Base-by-base conservation (phyloP, 2,888 invertebrate species). In the Eremobia ochroleuca region DNA sequence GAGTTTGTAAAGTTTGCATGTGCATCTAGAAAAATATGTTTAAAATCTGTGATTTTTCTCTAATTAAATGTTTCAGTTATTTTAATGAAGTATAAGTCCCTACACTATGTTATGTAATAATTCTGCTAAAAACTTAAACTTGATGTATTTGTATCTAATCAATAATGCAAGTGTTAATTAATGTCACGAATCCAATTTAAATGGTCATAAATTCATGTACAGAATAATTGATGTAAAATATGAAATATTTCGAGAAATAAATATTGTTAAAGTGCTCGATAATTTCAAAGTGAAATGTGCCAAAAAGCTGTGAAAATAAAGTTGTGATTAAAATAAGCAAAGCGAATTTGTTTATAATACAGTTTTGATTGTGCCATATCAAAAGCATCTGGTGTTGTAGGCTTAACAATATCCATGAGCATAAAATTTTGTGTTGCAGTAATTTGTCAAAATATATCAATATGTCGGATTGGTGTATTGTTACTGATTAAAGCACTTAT, bases 1-100 rank as follows among this genome's bases (percentile, higher is more conserved):
- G 96, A 97, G 96, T 96, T 95, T 89, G 93, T 93, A 90, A 90
- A 91, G 82, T 87, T 89, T 87, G 89, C 91, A 90, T 90, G 90
- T 90, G 90, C 89, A 83, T 73, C 82, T 87, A 89, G 81, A 77
- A 90, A 85, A 85, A 59, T 69, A 70, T 77, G 15, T 67, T 46
- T 55, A 62, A 74, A 74, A 52, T 82, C 52, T 55, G 87, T 88
- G 83, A 71, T 58, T 77, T 66, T 83, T 46, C 21, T 79, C 64
- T 79, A 81, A 64, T 78, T 49, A 82, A 55, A 74, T 61, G 40
- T 71, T 66, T 65, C 5, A 49, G 31, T 59, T 13, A 62, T 37
- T 40, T 31, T 49, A 1, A 69, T 34, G 46, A 86, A 84, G 46
- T 69, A 68, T 18, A 5, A 73, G 4, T 64, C 34, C 64, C 61